phyloP scores from a whole-genome alignment of 2,797 vertebrate species.

The Pyrocephalus nanus region DNA sequence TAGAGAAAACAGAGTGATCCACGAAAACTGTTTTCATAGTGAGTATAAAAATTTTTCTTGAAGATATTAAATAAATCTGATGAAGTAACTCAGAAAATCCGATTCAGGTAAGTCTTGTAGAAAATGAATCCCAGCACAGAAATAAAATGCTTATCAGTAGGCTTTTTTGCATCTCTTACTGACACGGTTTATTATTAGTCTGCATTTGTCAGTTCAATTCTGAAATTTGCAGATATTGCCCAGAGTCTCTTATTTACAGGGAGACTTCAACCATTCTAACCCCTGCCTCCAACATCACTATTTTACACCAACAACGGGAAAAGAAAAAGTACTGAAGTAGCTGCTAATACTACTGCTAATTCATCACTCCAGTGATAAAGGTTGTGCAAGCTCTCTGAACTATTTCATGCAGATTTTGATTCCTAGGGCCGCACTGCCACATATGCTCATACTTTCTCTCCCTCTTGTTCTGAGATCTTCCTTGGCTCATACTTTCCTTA shows the following conservation, averaged over 20 bases:
- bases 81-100: not conserved
- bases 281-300: not conserved
- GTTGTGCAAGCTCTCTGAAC: not conserved
- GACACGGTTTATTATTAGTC: not conserved
- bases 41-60: not conserved
- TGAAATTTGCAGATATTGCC: not conserved
- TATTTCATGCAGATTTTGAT: constrained; percentile 2
- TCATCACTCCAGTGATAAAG: not conserved
- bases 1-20: not conserved
- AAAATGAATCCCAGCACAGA: not conserved
- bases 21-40: not conserved
- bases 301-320: not conserved
- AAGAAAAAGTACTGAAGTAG: not conserved
- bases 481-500: not conserved
- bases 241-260: not conserved
- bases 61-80: not conserved
- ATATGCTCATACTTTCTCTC: not conserved
- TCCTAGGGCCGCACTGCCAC: not conserved
- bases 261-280: not conserved
- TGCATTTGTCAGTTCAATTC: not conserved
- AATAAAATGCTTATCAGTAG: not conserved
- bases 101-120: not conserved
- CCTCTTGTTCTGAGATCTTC: not conserved
- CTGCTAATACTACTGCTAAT: not conserved
- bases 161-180: not conserved